phyloP scores from a whole-genome alignment of 1,140 invertebrate species.

The Metaphire vulgaris region DNA sequence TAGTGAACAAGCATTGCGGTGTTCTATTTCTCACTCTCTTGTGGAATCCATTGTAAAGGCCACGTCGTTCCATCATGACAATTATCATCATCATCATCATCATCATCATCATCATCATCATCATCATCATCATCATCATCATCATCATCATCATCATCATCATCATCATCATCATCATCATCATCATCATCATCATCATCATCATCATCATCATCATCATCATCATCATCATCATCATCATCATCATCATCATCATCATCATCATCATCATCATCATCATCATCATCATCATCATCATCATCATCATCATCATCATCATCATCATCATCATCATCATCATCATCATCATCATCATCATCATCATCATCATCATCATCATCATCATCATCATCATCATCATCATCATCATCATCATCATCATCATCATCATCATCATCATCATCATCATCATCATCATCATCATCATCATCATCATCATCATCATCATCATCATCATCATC shows the following conservation, averaged over 20 bases:
- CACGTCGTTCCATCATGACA: too few species aligned
- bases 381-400: neutral
- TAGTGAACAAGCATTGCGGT: too few species aligned
- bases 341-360: neutral
- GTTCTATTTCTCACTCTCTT: too few species aligned
- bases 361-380: neutral
- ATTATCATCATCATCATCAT: neutral
- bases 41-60: too few species aligned
- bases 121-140: neutral
- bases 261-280: constrained; percentile 3
- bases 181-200: constrained; percentile 2
- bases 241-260: constrained; percentile 2
- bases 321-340: constrained; percentile 1
- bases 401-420: constrained; percentile 2
- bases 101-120: neutral
- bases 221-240: constrained; percentile 2
- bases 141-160: neutral
- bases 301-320: constrained; percentile 1
- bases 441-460: constrained; percentile 3
- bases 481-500: constrained; percentile 2
- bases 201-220: constrained; percentile 3
- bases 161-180: constrained; percentile 1
- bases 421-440: constrained; percentile 2
- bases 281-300: constrained; percentile 1
- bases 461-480: constrained; percentile 2